Evolutionary conservation across 2,797 vertebrate genomes (phyloP), one percentile per base, ranked within the genome.

Genomic region (Leptatherina wallacei): DNA sequence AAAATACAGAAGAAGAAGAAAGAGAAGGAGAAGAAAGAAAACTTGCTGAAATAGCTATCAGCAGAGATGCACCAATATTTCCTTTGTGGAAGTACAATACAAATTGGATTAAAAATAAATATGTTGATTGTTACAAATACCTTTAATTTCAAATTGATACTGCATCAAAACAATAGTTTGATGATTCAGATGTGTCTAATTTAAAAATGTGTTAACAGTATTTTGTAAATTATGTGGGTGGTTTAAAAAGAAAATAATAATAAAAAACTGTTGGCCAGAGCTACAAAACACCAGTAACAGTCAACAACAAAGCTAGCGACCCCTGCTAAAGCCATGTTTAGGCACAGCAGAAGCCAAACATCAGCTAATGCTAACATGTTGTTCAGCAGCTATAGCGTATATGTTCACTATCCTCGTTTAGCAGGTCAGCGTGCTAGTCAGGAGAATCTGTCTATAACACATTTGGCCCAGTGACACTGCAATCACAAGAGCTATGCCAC

Each of bases 331-430:
- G 13, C 38, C 7, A 9, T 29, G 30, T 18, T 36, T n/a, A 58
- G 61, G 27, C 42, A 57, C 59, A 49, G 40, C 61, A 62, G 3
- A 29, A 62, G 62, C 65, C 38, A 65, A 60, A 47, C 22, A 11
- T 44, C 36, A 32, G 61, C 22, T 30, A 61, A 33, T 10, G 24
- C n/a, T 32, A 40, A 73, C 32, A 51, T n/a, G 10, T 14, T 24
- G 49, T 57, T 56, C 24, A 65, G 33, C 65, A 61, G 2, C 4
- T 56, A n/a, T 47, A n/a, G 42, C 6, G 6, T 63, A 24, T 40
- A 18, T 54, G 5, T 61, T 12, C 57, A 54, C 35, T 12, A 38
- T 58, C 22, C 42, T 18, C 16, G 22, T 63, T 54, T 30, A 51
- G 57, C 6, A 3, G 38, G 60, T 69, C 51, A 47, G 22, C 57